phyloP scores from a whole-genome alignment of 2,113 vertebrate genomes.

The Elachura formosa region DNA sequence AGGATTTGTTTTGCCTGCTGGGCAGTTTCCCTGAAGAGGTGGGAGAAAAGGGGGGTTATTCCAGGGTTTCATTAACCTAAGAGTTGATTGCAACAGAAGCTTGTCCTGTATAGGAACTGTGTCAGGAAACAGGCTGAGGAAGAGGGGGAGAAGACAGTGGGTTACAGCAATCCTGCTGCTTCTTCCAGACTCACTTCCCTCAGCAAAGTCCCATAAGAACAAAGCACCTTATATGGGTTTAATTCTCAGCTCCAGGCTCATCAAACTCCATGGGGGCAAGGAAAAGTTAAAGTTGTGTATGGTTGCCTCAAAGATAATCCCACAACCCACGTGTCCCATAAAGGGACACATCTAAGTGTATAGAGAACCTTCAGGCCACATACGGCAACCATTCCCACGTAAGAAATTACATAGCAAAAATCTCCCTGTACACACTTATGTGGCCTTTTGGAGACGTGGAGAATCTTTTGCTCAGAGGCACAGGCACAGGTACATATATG shows the following conservation, averaged over 20 bases:
- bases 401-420: background rate
- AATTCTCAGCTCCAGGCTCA: background rate
- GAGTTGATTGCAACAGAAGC: background rate
- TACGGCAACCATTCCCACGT: background rate
- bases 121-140: slow-evolving; percentile 2
- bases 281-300: background rate
- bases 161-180: background rate
- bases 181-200: background rate
- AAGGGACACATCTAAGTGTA: fast-evolving
- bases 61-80: slow-evolving; percentile 40
- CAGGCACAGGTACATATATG: background rate
- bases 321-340: background rate
- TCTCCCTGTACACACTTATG: background rate
- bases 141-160: background rate
- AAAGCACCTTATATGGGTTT: background rate
- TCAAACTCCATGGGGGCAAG: background rate
- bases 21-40: background rate
- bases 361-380: background rate
- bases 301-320: background rate
- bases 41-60: background rate
- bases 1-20: background rate
- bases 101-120: slow-evolving; percentile 38
- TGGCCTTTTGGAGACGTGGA: background rate
- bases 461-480: background rate
- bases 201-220: background rate